Conservation (phyloP, 2,797 vertebrate species). For the Schizopygopsis pylzovi region DNA sequence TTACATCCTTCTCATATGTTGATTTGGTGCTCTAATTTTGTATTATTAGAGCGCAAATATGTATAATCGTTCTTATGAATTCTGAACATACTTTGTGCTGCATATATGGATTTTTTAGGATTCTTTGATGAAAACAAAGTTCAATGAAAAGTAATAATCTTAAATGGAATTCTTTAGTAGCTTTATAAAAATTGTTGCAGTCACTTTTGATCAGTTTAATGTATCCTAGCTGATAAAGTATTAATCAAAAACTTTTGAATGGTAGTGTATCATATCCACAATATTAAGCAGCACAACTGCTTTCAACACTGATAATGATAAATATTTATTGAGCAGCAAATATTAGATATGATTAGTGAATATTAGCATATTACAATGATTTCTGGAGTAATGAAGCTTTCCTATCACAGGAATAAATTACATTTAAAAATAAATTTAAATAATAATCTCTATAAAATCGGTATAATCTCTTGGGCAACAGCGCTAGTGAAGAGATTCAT, state of each 20-base stretch:
- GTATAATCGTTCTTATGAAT: too few species aligned
- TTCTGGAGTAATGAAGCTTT: background rate
- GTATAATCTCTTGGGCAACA: too few species aligned
- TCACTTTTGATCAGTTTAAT: too few species aligned
- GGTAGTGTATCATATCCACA: background rate
- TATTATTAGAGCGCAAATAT: too few species aligned
- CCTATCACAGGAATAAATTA: background rate
- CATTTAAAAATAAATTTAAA: background rate
- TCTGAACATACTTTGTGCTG: background rate
- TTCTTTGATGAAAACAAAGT: too few species aligned
- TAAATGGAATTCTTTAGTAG: too few species aligned
- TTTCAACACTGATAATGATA: background rate
- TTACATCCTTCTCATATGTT: too few species aligned
- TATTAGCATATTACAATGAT: background rate
- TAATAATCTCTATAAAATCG: background rate
- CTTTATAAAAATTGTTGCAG: too few species aligned
- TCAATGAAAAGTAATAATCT: too few species aligned
- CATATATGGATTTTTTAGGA: background rate
- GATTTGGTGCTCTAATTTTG: too few species aligned
- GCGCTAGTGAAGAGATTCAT: too few species aligned
- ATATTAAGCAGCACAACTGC: background rate
- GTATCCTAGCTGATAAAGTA: too few species aligned
- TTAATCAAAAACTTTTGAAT: background rate
- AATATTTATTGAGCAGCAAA: background rate
- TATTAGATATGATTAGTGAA: background rate